Evolutionary conservation across 1,140 invertebrate genomes (phyloP).

Genomic region (Heliothis subflexa): DNA sequence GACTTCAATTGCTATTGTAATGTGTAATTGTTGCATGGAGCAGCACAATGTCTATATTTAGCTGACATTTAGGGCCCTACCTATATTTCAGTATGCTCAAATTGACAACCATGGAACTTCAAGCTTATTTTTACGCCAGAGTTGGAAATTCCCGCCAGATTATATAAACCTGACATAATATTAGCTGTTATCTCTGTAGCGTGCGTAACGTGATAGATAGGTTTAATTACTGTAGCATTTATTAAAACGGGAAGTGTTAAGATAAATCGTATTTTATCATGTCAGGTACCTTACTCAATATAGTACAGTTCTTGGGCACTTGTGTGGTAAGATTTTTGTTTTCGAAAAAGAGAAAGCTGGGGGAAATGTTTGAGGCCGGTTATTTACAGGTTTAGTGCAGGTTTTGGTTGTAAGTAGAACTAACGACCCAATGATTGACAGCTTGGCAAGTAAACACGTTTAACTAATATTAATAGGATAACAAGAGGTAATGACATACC

Average conservation of each 20-base stretch:
- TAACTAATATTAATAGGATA: too few species aligned
- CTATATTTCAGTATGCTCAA: neutral
- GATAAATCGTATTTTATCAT: constrained; percentile 28
- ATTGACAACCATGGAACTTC: neutral
- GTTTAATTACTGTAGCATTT: constrained; percentile 14
- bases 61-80: constrained; percentile 21
- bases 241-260: neutral
- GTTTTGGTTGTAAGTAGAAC: neutral
- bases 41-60: constrained; percentile 12
- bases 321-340: constrained; percentile 12
- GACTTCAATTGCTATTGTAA: constrained; percentile 15
- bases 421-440: too few species aligned
- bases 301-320: neutral
- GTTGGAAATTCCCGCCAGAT: neutral
- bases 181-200: constrained; percentile 2
- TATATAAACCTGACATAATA: constrained; percentile 17
- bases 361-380: constrained; percentile 1
- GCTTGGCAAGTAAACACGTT: too few species aligned
- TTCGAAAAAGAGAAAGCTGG: constrained; percentile 32
- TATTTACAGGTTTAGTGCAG: constrained; percentile 12
- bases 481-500: too few species aligned
- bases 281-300: neutral
- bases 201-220: constrained; percentile 26
- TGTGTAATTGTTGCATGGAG: neutral
- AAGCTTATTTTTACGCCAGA: constrained; percentile 1